phyloP scores from a whole-genome alignment of 1,140 invertebrate genomes.

The Aphis craccivora region DNA sequence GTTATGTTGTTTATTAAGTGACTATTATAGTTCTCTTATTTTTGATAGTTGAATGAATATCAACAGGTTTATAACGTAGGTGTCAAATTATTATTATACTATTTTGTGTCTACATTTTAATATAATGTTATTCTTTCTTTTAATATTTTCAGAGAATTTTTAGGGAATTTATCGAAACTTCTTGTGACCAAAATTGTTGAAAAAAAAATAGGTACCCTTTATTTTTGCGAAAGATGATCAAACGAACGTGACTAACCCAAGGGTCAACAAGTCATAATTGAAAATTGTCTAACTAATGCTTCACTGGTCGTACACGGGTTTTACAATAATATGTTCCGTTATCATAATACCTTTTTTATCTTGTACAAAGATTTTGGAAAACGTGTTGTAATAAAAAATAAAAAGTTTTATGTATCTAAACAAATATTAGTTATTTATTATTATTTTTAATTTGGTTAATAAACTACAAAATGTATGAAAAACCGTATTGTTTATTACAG shows the following conservation, averaged over 20 bases:
- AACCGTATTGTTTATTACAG: neutral
- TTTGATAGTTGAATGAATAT: neutral
- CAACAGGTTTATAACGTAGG: neutral
- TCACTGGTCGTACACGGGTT: neutral
- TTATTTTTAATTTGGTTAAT: neutral
- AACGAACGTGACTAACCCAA: neutral
- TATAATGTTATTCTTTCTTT: neutral
- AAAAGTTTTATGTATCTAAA: neutral
- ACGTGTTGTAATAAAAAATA: neutral
- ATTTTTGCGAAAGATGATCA: neutral
- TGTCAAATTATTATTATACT: neutral
- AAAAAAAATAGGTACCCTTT: neutral
- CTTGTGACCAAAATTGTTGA: neutral
- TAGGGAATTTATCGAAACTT: neutral
- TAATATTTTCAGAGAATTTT: neutral
- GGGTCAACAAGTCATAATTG: constrained; percentile 35
- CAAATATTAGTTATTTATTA: neutral
- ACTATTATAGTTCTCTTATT: neutral
- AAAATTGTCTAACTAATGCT: neutral
- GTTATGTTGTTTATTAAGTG: neutral
- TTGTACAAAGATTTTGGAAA: neutral
- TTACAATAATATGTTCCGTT: constrained; percentile 3
- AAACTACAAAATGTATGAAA: neutral
- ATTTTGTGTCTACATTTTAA: neutral
- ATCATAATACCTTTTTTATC: constrained; percentile 27